Evolutionary conservation across 1,140 invertebrate species (phyloP).

Genomic region (Listronotus bonariensis): DNA sequence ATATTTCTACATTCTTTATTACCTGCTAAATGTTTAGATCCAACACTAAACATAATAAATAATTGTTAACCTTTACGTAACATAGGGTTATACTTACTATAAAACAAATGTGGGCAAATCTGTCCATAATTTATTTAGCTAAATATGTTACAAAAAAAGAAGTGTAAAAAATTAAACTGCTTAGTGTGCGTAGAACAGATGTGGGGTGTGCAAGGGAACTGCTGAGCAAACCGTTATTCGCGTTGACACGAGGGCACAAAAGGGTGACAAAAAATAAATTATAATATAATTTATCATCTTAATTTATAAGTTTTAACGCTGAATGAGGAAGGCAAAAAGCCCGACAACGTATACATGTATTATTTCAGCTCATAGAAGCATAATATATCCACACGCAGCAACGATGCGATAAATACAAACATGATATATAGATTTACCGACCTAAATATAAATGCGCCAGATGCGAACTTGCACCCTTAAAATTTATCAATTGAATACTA

Average conservation of each 20-base stretch:
- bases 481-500: conserved; percentile 43
- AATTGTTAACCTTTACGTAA: no score
- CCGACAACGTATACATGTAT: conserved; percentile 38
- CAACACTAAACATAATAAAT: no score
- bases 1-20: no score
- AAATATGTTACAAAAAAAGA: conserved; percentile 16
- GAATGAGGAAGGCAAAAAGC: conserved; percentile 38
- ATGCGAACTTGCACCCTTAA: conserved; percentile 44
- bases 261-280: conserved; percentile 42
- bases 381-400: conserved; percentile 29
- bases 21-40: no score
- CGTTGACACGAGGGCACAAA: conserved; percentile 12
- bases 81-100: no score
- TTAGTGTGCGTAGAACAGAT: conserved; percentile 10
- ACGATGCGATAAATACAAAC: conserved; percentile 42
- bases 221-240: conserved; percentile 16
- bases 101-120: no score
- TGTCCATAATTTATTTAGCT: background rate
- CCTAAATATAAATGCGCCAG: conserved; percentile 42
- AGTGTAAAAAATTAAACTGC: conserved; percentile 9
- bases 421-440: conserved; percentile 46
- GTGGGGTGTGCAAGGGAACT: conserved; percentile 17
- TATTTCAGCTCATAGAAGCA: conserved; percentile 18
- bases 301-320: conserved; percentile 43
- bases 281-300: conserved; percentile 44